phyloP scores from a whole-genome alignment of 2,888 invertebrate species.

The Hartigia nigra region DNA sequence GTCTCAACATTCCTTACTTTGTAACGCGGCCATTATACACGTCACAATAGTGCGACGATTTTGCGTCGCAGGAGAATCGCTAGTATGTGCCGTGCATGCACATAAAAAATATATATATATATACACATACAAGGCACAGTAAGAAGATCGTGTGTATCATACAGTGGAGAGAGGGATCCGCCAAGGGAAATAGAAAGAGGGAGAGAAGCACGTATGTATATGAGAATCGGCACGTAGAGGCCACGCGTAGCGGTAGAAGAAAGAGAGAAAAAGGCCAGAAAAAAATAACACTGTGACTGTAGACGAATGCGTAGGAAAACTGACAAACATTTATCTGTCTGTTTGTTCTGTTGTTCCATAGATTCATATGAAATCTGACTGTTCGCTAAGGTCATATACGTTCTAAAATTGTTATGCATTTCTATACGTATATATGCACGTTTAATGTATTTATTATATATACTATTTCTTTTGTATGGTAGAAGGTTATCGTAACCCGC shows the following conservation, averaged over 20 bases:
- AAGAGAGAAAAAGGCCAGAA: conserved; percentile 10
- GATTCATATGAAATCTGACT: neutral
- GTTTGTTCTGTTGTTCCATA: neutral
- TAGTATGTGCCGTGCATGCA: neutral
- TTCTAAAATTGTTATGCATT: neutral
- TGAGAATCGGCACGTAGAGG: conserved; percentile 33
- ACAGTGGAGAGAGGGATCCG: neutral
- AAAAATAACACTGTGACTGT: conserved; percentile 24
- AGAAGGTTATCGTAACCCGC: neutral
- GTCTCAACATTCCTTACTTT: neutral
- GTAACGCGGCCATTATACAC: neutral
- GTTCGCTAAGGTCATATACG: neutral
- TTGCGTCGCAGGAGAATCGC: neutral
- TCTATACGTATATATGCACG: neutral
- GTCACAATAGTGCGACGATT: neutral
- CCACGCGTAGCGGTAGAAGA: conserved; percentile 8
- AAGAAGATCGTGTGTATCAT: neutral
- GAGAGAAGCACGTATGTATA: conserved; percentile 39
- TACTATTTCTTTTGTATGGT: neutral
- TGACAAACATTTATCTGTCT: neutral
- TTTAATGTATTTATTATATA: neutral
- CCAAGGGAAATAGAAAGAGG: neutral
- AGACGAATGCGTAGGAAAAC: conserved; percentile 11
- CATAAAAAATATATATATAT: neutral
- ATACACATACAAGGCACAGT: neutral